These are phyloP conservation scores for Eretmochelys imbricata DNA, from an alignment of 2,113 vertebrate species.

Conservation along the genomic window DNA sequence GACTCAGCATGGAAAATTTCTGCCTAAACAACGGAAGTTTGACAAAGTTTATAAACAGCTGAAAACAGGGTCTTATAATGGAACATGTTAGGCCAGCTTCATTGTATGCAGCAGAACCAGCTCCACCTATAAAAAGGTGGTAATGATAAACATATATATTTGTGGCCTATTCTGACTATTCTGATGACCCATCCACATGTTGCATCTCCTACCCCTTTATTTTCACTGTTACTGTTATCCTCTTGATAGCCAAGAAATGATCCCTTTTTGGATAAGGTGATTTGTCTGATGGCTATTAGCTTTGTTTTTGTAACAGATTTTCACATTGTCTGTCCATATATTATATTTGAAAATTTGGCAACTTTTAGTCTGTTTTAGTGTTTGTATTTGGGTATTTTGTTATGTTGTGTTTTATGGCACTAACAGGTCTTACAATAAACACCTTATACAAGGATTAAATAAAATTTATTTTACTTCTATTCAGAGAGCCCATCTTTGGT, in stretches of 20 bases:
- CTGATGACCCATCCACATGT: not conserved
- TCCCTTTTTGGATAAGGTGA: not conserved
- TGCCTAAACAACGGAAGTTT: not conserved
- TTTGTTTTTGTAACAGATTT: not conserved
- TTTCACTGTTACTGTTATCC: not conserved
- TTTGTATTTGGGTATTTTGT: not conserved
- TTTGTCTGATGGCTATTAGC: not conserved
- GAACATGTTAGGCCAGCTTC: not conserved
- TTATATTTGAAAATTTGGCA: not conserved
- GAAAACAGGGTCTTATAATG: not conserved
- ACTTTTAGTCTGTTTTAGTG: not conserved
- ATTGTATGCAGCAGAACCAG: not conserved
- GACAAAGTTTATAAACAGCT: not conserved
- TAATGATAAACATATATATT: not conserved
- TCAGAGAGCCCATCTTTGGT: slow-evolving; percentile 1
- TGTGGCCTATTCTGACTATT: not conserved
- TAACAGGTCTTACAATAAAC: not conserved
- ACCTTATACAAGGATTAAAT: not conserved
- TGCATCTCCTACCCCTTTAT: not conserved
- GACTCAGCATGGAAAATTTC: not conserved
- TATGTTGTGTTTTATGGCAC: not conserved
- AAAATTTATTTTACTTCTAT: slow-evolving; percentile 11
- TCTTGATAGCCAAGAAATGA: not conserved
- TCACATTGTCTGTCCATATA: not conserved
- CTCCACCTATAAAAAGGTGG: not conserved